phyloP scores from a whole-genome alignment of 2,113 vertebrate species.

The Pollimyrus isidori region DNA sequence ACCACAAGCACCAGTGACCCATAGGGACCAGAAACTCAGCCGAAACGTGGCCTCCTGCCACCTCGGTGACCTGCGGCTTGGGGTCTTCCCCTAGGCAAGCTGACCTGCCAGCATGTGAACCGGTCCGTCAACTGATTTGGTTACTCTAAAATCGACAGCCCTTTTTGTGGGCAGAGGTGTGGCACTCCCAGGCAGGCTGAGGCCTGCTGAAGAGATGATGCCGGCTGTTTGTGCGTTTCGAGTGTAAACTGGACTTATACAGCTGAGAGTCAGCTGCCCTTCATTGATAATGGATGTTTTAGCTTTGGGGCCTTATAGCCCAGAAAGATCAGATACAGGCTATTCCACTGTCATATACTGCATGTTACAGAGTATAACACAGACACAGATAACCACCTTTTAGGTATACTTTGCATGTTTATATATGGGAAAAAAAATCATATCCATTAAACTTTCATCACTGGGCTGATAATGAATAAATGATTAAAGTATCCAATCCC shows the following conservation, averaged over 20 bases:
- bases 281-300: neutral
- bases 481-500: neutral
- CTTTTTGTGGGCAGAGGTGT: neutral
- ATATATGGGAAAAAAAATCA: neutral
- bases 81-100: neutral
- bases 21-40: neutral
- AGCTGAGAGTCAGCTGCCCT: neutral
- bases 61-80: neutral
- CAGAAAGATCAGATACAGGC: neutral
- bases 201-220: neutral
- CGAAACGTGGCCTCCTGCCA: neutral
- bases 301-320: neutral
- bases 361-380: neutral
- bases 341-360: neutral
- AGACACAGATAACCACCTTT: neutral
- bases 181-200: neutral
- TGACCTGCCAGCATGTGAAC: neutral
- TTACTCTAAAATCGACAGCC: neutral
- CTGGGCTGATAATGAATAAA: constrained; percentile 2
- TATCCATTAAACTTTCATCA: constrained; percentile 6
- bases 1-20: neutral
- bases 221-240: neutral
- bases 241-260: neutral
- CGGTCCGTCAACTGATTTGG: neutral
- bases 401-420: neutral